Evolutionary conservation across 1,140 invertebrate genomes (phyloP), one percentile per base, ranked within the genome.

Genomic region (Battus philenor): DNA sequence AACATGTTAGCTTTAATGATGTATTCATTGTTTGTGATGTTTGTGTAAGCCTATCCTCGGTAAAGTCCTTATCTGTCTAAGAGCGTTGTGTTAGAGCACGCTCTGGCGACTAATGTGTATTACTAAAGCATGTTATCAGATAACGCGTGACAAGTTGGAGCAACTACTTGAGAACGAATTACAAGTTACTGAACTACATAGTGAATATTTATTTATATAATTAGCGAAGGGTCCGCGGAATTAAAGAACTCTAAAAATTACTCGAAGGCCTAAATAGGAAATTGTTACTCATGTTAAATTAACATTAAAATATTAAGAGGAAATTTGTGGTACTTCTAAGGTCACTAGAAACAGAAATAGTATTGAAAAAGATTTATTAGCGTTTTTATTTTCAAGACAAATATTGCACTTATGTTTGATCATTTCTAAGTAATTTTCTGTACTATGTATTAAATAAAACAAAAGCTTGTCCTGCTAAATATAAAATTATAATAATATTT

Each of bases 111-210:
- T 67, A 59, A 67, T 54, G 59, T 57, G 39, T 34, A 44, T 51
- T 44, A 45, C 38, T 51, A 60, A 59, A 61, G 59, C 53, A 54
- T 45, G 33, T 38, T 30, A 54, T 50, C 51, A 57, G 67, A 69
- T 68, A 69, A 57, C 46, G 50, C 52, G 54, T 73, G 69, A 73
- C 67, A 66, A 65, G 54, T 62, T 57, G 50, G 20, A 51, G 54
- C 54, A 59, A 45, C 38, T 45, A 52, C 29, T 54, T 46, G 27
- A 27, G 34, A 41, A 27, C 46, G 38, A 41, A 10, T 41, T 29
- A 41, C 38, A 41, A 41, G 38, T 41, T 29, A 41, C 24, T 41
- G 38, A 17, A 41, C 13, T 7, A 18, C 38, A 29, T 1, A 39
- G 17, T 39, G 38, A 4, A 29, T 41, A 41, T 29, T 41, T 29